Base-by-base conservation (phyloP, 2,113 vertebrate genomes). In the Elgaria multicarinata region DNA sequence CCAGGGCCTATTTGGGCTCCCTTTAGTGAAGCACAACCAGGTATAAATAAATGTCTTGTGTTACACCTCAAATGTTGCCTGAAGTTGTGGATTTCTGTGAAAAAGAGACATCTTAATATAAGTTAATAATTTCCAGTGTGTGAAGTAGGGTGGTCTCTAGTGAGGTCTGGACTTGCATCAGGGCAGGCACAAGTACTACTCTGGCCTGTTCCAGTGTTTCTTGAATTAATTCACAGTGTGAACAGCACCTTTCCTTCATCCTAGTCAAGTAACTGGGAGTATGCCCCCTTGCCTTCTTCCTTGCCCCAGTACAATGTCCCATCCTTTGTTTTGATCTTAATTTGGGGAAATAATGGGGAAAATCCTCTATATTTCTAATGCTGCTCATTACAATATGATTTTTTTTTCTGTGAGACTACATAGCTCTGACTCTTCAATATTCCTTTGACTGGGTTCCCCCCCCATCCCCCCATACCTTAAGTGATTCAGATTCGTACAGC, bases 1-100 rank as follows among this genome's bases (percentile, higher is more conserved):
- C 95, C 98, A 18, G 98, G 98, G 90, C 98, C 97, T 6, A 97
- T 98, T 93, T 99, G 99, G 98, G 97, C 98, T 90, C 98, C 98
- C 58, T 99, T 99, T 96, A 97, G 97, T 97, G 98, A 99, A 95
- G 96, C 98, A 95, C 98, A 98, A 94, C 92, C 98, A 96, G 98
- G 98, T 99, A 97, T 91, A 92, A 93, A 97, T 89, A 91, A 94
- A 90, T 82, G 87, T 88, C 89, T 92, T 94, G 62, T 91, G 62
- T 93, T 92, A 90, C 24, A 39, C 82, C 92, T 94, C 75, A 90
- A 86, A 39, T 76, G 71, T 95, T 90, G 92, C 44, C 36, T 87
- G n/a, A 83, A 64, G 8, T 89, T 74, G 36, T 93, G 77, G 24
- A 77, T 91, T 80, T 93, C 39, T n/a, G 42, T 64, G 86, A 71